Conservation (phyloP, 2,888 invertebrate species). For the Maniola hyperantus region DNA sequence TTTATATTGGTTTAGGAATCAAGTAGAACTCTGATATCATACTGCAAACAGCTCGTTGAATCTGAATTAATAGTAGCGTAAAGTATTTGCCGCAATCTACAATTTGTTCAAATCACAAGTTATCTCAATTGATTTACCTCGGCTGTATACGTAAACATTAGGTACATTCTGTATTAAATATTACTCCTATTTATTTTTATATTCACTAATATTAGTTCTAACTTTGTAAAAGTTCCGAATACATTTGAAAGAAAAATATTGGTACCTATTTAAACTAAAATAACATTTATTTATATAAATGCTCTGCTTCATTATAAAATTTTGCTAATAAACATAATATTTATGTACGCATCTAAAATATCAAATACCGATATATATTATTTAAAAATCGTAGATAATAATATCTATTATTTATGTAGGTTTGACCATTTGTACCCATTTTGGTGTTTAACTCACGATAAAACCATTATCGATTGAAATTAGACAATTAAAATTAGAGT, state of each 20-base stretch:
- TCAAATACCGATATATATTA: too few relatives aligned
- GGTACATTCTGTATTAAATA: neutral
- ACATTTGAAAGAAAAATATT: too few relatives aligned
- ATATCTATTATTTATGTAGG: neutral
- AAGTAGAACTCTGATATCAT: neutral
- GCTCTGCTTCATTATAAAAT: too few relatives aligned
- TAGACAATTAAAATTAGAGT: neutral
- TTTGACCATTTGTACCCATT: neutral
- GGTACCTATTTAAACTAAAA: too few relatives aligned
- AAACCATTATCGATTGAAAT: constrained; percentile 3
- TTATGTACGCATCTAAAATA: too few relatives aligned
- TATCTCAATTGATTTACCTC: constrained; percentile 29
- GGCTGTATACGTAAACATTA: neutral
- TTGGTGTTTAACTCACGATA: neutral
- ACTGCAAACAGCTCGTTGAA: neutral
- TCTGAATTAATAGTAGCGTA: constrained; percentile 16
- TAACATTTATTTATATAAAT: too few relatives aligned
- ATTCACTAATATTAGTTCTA: too few relatives aligned
- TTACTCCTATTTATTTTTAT: neutral
- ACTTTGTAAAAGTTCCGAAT: too few relatives aligned
- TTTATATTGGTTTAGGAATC: neutral
- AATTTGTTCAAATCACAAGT: constrained; percentile 17
- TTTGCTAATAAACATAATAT: too few relatives aligned
- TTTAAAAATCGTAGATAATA: too few relatives aligned
- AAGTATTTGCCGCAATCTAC: neutral